phyloP scores from a whole-genome alignment of 1,140 invertebrate genomes.

The Melanaphis sacchari region DNA sequence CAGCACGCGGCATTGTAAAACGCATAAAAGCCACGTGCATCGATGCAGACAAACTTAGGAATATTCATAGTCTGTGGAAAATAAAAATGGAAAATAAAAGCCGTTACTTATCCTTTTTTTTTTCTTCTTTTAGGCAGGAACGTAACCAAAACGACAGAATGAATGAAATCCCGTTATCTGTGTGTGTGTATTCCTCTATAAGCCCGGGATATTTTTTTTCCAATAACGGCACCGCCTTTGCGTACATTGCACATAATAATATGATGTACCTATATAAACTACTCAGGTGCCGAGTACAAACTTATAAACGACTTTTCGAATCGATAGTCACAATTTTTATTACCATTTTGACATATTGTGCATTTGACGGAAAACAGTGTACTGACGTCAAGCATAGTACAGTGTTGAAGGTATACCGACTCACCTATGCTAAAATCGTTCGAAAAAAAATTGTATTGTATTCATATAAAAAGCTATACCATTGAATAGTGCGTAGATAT shows the following conservation, averaged over 20 bases:
- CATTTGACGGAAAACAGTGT: not conserved
- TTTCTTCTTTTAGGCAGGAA: not conserved
- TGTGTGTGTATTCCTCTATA: not conserved
- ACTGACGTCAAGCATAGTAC: not conserved
- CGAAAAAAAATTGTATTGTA: not conserved
- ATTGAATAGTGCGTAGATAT: too few species aligned
- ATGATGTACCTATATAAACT: not conserved
- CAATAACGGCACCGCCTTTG: not conserved
- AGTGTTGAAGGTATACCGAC: not conserved
- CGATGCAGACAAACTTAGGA: not conserved
- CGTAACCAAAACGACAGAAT: not conserved
- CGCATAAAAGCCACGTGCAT: constrained; percentile 11
- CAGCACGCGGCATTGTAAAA: not conserved
- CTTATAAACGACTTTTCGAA: not conserved
- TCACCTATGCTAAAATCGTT: not conserved
- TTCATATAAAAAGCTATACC: not conserved
- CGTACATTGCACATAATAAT: not conserved
- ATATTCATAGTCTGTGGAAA: not conserved
- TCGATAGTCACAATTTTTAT: constrained; percentile 22
- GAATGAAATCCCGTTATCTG: not conserved
- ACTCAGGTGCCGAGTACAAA: not conserved
- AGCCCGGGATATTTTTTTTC: not conserved
- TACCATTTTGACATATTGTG: not conserved
- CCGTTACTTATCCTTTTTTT: not conserved
- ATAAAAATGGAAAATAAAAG: not conserved